Conservation (phyloP, 2,888 invertebrate species). For the Priocnemis perturbator region DNA sequence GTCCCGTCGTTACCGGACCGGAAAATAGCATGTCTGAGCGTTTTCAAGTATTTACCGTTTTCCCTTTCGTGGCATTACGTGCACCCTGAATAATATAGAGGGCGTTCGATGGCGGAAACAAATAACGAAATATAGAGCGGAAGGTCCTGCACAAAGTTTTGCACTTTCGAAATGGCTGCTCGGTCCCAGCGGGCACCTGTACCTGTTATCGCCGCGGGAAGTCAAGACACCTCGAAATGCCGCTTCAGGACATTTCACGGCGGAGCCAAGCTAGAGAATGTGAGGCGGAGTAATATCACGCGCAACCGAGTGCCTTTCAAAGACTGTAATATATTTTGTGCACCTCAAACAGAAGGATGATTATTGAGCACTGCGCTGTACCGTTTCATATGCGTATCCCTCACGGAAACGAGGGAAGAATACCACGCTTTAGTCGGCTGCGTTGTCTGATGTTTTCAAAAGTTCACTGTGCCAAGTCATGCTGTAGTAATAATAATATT, state of each 20-base stretch:
- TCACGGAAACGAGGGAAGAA: no score
- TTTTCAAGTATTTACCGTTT: no score
- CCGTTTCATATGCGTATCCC: no score
- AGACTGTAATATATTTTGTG: no score
- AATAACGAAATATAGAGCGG: conserved; percentile 21
- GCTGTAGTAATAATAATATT: no score
- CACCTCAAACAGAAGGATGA: no score
- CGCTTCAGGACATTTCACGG: conserved; percentile 35
- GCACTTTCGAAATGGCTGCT: conserved; percentile 51
- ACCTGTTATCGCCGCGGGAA: conserved; percentile 41
- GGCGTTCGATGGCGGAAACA: background rate
- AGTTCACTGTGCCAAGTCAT: no score
- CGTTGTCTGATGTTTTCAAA: no score
- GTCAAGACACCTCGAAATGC: conserved; percentile 34
- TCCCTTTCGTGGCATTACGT: background rate
- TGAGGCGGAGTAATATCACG: conserved; percentile 33
- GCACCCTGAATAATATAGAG: background rate
- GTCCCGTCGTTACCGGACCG: no score
- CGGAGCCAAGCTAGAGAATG: conserved; percentile 8
- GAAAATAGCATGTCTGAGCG: no score
- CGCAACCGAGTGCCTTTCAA: background rate
- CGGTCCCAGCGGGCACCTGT: conserved; percentile 42
- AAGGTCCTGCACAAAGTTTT: conserved; percentile 44
- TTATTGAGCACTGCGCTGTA: no score
- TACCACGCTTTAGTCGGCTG: no score